Evolutionary conservation across 2,113 vertebrate genomes (phyloP), one percentile per base, ranked within the genome.

Genomic region (Bungarus multicinctus): DNA sequence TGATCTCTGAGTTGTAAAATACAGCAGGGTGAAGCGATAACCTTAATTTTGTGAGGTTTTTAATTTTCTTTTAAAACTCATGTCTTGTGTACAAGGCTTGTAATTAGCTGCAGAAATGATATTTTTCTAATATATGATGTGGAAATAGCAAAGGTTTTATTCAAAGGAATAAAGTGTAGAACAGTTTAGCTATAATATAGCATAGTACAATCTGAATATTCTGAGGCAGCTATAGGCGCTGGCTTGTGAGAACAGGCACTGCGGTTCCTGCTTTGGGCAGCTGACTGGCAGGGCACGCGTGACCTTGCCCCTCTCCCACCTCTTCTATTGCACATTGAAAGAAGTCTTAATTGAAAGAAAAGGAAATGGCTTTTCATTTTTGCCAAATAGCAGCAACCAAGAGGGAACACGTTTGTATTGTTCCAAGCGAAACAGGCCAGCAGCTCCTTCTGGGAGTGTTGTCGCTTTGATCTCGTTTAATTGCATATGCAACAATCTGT

Each of bases 91-190:
- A 96, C 96, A 96, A 97, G 97, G 97, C 97, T 97, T 97, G 96
- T 96, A 93, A 97, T 97, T 97, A 96, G 95, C 97, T 97, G 97
- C 96, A 91, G 95, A 97, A 97, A 97, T 96, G 97, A 96, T 98
- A 97, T 98, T 98, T 98, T 98, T 98, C 94, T 98, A 98, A 97
- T 97, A 96, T 97, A 97, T 97, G 97, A 96, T 95, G 95, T 97
- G 96, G 97, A 97, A 81, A 97, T 98, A 97, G 97, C 97, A 97
- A 97, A 58, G 97, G 97, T 98, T 97, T 97, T 97, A 97, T 97
- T 96, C 96, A 96, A 96, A 95, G 95, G 93, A 96, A 96, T 95
- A 93, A 95, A 81, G 74, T 96, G 96, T 96, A 97, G 95, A 14
- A 95, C 95, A 96, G 93, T 97, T 90, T 96, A 96, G 96, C 96